Base-by-base conservation (phyloP, 2,113 vertebrate species). In the Parus major region DNA sequence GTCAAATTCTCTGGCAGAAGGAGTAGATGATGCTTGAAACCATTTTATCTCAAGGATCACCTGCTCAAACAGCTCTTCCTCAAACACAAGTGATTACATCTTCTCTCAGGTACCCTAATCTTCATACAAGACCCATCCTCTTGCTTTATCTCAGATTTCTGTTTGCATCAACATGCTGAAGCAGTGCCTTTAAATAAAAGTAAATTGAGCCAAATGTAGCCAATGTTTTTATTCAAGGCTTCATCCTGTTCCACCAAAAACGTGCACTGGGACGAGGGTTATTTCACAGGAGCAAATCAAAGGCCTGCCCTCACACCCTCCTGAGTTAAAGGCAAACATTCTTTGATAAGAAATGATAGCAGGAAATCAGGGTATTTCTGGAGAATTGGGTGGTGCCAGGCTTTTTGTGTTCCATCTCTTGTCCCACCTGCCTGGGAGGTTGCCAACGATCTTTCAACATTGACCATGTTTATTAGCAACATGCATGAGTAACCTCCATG, bases 231-330 rank as follows among this genome's bases (percentile, higher is more conserved):
- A 49, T 18, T 13, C 41, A 69, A 57, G 31, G 5, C 7, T 65
- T 72, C 15, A 3, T 2, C 33, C 69, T 46, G 0, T 57, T 85
- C 46, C 16, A 20, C 13, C 29, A 39, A 42, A 93, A 75, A 33
- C 0, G 1, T 57, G 24, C 6, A 20, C 6, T 20, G n/a, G 11
- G 19, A 27, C 4, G 5, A 21, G 3, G 2, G 4, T 33, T 63
- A 57, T 19, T 71, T 78, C 56, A 50, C 19, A n/a, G 27, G 7
- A 86, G 23, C 1, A 65, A 88, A 78, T 3, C 35, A 82, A 87
- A 76, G 25, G 15, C 35, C 21, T 88, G 17, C 41, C 69, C 39
- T 60, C 14, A 2, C 21, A 73, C 5, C 8, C 41, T 35, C 16
- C 12, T 80, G 16, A 81, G 16, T 39, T 28, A 52, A 68, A 79